Conservation (phyloP, 2,113 vertebrate genomes). For the Brachyistius frenatus region DNA sequence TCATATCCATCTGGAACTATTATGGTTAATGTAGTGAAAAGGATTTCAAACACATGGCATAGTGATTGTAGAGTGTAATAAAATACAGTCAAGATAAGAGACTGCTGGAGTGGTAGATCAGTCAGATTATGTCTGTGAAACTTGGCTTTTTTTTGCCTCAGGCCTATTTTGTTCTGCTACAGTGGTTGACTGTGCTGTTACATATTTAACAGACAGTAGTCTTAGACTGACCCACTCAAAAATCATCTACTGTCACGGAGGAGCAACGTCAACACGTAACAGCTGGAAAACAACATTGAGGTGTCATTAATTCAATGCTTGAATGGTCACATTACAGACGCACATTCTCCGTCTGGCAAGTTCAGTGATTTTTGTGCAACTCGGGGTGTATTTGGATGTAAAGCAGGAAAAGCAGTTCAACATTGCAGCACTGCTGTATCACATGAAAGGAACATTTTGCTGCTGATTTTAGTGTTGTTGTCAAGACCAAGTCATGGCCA, state of each 20-base stretch:
- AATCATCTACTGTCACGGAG: neutral
- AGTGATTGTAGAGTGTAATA: neutral
- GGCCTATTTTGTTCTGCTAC: slow-evolving; percentile 19
- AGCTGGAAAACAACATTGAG: slow-evolving; percentile 22
- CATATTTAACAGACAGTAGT: slow-evolving; percentile 31
- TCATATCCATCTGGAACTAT: too few relatives aligned
- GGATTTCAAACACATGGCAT: neutral
- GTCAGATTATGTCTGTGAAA: slow-evolving; percentile 25
- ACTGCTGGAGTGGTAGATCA: neutral
- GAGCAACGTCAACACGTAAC: slow-evolving; percentile 10
- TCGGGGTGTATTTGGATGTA: too few relatives aligned
- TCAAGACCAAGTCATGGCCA: too few relatives aligned
- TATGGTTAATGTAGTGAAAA: neutral
- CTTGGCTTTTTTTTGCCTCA: slow-evolving; percentile 2
- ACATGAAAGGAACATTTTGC: too few relatives aligned
- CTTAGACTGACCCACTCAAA: slow-evolving; percentile 13
- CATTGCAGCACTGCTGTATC: too few relatives aligned
- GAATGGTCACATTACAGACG: slow-evolving; percentile 6
- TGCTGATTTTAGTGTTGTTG: too few relatives aligned
- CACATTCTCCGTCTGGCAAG: neutral
- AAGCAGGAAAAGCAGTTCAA: too few relatives aligned
- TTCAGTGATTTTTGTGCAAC: neutral
- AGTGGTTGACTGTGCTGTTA: slow-evolving; percentile 21
- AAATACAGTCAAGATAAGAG: slow-evolving; percentile 6
- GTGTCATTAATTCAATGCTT: slow-evolving; percentile 25